Evolutionary conservation across 2,113 vertebrate genomes (phyloP).

Genomic region (Aepyceros melampus): DNA sequence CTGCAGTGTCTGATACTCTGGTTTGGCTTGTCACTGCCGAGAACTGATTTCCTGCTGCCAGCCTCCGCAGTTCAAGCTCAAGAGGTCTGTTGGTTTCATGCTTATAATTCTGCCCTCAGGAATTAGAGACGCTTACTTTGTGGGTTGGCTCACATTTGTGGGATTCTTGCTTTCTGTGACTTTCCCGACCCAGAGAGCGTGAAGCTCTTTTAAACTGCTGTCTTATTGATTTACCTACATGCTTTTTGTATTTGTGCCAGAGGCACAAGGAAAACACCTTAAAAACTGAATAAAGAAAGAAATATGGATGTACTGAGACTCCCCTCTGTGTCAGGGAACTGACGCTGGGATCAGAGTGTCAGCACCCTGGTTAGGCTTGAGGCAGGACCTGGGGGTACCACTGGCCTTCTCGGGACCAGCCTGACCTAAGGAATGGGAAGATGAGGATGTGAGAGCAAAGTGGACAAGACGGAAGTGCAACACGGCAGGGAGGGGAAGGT

Average conservation of each 20-base stretch:
- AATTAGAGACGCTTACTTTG: background rate
- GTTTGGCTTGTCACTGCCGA: background rate
- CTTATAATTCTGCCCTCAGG: background rate
- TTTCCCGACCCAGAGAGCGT: background rate
- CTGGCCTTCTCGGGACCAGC: background rate
- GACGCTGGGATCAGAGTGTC: no score
- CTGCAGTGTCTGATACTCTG: background rate
- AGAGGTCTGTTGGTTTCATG: background rate
- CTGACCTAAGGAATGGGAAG: background rate
- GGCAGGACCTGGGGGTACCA: background rate
- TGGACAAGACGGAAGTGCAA: background rate
- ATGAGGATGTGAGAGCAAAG: rapidly evolving
- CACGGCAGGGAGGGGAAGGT: rapidly evolving
- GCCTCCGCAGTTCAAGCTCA: background rate
- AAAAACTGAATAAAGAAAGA: background rate
- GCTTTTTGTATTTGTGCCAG: background rate
- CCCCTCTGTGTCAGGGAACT: background rate
- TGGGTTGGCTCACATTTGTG: background rate
- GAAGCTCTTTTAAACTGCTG: background rate
- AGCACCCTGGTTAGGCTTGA: background rate
- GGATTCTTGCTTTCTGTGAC: background rate
- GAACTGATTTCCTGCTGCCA: background rate
- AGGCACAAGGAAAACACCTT: background rate
- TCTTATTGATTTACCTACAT: background rate
- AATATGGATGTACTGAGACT: background rate